A percentile compares a stretch with the other conserved stretches of the same genome.
phyloP scores from a whole-genome alignment of 2,797 vertebrate genomes.

The Neosilurus hyrtlii region DNA sequence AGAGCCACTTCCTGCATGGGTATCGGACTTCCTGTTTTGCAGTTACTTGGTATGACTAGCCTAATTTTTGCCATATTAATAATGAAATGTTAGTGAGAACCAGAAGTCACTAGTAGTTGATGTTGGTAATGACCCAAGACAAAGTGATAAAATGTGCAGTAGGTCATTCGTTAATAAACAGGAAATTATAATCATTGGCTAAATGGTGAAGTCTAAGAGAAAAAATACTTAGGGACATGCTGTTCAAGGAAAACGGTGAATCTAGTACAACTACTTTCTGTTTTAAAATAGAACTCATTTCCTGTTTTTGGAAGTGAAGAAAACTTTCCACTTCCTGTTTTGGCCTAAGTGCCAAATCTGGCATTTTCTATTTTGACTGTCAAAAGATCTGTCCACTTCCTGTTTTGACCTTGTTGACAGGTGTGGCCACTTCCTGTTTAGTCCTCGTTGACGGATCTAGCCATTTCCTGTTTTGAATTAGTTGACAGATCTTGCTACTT shows the following conservation, averaged over 20 bases:
- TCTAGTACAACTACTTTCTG: background rate
- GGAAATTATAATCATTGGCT: background rate
- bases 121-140: too few relatives aligned
- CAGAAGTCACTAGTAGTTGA: background rate
- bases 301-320: too few relatives aligned
- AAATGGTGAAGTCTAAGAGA: background rate
- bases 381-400: background rate
- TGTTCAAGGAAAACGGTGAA: background rate
- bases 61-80: background rate
- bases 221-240: background rate
- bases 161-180: background rate
- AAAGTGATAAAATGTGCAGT: background rate
- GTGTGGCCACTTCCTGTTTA: background rate
- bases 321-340: too few relatives aligned
- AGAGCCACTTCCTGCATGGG: slow-evolving; percentile 1
- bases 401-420: too few relatives aligned
- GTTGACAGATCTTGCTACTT: background rate
- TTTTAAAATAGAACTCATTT: background rate
- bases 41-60: background rate
- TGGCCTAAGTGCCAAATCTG: too few relatives aligned
- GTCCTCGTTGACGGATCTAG: background rate
- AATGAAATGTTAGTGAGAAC: background rate
- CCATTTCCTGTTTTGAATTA: background rate
- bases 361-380: too few relatives aligned
- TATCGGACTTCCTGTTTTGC: background rate